phyloP scores from a whole-genome alignment of 2,888 invertebrate species.

The Cataglyphis rosenhaueri region DNA sequence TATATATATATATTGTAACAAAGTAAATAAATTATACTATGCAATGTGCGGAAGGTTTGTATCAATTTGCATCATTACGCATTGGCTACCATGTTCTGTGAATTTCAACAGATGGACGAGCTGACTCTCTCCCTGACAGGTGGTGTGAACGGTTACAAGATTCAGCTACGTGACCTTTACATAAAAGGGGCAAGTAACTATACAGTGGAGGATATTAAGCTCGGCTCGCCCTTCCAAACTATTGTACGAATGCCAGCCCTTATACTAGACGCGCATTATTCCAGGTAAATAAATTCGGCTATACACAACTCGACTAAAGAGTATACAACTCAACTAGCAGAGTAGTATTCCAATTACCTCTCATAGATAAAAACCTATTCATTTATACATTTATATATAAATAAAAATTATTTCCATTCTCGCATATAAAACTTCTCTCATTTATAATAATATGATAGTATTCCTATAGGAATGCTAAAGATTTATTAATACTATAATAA shows the following conservation, averaged over 20 bases:
- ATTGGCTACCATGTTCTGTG: background rate
- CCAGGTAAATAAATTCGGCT: slow-evolving; percentile 78
- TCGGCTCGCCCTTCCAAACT: slow-evolving; percentile 89
- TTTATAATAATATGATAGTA: background rate
- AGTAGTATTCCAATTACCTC: background rate
- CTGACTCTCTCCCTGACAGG: slow-evolving; percentile 87
- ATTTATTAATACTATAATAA: background rate
- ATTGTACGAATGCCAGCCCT: slow-evolving; percentile 89
- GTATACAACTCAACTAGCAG: background rate
- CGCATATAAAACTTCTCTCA: background rate
- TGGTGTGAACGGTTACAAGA: slow-evolving; percentile 86
- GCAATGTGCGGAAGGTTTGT: background rate
- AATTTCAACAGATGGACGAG: slow-evolving; percentile 84
- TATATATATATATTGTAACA: background rate
- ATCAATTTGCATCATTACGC: background rate
- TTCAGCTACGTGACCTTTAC: slow-evolving; percentile 85
- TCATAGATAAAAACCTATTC: background rate
- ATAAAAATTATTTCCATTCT: background rate
- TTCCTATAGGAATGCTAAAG: background rate
- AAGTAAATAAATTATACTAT: background rate
- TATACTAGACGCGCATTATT: slow-evolving; percentile 89
- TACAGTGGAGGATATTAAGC: slow-evolving; percentile 85
- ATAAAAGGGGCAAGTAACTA: slow-evolving; percentile 86
- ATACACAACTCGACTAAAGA: background rate
- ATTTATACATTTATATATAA: background rate